A percentile compares a stretch with the other conserved stretches of the same genome.
These are phyloP conservation scores for Cyprinella venusta DNA, from an alignment of 2,797 vertebrate species.

Conservation along the genomic window DNA sequence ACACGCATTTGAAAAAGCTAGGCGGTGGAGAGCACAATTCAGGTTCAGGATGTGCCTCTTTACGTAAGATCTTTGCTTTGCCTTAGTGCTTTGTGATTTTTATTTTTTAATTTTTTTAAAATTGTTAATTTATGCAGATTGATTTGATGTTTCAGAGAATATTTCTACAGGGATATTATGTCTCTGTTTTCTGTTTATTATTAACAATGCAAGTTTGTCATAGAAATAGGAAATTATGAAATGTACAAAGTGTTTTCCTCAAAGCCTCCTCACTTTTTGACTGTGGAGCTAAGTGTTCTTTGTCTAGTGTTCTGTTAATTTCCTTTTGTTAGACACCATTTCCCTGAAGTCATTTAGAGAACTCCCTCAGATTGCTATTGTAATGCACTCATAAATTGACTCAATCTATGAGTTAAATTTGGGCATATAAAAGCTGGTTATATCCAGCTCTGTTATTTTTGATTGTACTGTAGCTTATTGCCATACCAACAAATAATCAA, in stretches of 20 bases:
- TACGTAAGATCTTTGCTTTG: not conserved
- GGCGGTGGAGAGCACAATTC: too few species aligned
- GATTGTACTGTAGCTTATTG: slow-evolving; percentile 26
- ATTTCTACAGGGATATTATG: not conserved
- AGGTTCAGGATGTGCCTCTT: too few species aligned
- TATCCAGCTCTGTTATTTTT: slow-evolving; percentile 36
- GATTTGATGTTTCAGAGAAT: not conserved
- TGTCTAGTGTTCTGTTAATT: slow-evolving; percentile 1
- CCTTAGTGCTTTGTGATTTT: not conserved
- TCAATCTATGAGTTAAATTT: slow-evolving; percentile 39
- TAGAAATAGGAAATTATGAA: not conserved
- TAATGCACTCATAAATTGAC: slow-evolving; percentile 43
- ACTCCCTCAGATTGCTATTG: slow-evolving; percentile 11
- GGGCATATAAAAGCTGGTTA: slow-evolving; percentile 36
- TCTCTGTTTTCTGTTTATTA: not conserved
- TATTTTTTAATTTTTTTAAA: not conserved
- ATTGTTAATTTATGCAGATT: not conserved
- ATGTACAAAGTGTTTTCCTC: slow-evolving; percentile 1
- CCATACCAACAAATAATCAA: slow-evolving; percentile 42
- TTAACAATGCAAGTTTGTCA: slow-evolving; percentile 10
- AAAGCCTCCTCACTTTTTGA: not conserved
- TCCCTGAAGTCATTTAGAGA: slow-evolving; percentile 3
- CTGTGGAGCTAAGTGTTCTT: not conserved
- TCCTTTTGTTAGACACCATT: not conserved
- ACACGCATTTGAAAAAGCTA: too few species aligned